phyloP scores from a whole-genome alignment of 2,888 invertebrate genomes.

The Osedax fenrisi region DNA sequence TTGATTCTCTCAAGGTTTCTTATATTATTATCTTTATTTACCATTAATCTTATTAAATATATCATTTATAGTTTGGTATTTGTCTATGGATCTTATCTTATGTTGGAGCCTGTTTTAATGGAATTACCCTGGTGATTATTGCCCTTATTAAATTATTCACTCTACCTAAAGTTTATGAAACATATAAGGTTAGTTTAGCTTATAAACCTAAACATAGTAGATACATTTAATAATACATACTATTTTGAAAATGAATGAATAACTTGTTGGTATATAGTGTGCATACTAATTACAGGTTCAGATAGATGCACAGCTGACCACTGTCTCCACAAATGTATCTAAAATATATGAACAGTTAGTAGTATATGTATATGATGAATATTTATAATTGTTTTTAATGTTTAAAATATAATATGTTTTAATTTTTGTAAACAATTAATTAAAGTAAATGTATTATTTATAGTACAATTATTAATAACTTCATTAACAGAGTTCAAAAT shows the following conservation, averaged over 20 bases:
- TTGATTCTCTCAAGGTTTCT: conserved; percentile 60
- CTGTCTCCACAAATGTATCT: not conserved
- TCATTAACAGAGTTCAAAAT: not conserved
- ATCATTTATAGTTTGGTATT: conserved; percentile 71
- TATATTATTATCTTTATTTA: not conserved
- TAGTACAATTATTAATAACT: not conserved
- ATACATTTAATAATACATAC: not conserved
- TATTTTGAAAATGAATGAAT: not conserved
- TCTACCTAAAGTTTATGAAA: conserved; percentile 69
- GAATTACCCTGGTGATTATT: conserved; percentile 90
- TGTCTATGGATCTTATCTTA: conserved; percentile 91
- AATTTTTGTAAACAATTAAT: not conserved
- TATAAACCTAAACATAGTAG: not conserved
- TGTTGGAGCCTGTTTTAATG: conserved; percentile 96
- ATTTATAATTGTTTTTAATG: not conserved
- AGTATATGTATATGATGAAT: too few species aligned
- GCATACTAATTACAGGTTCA: not conserved
- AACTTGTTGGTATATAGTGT: not conserved
- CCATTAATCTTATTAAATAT: not conserved
- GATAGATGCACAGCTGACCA: not conserved
- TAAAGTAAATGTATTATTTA: not conserved
- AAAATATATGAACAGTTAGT: not conserved
- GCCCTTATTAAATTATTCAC: conserved; percentile 85
- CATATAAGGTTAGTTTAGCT: conserved; percentile 45
- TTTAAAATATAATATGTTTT: not conserved